These are phyloP conservation scores for Pedetes capensis DNA, from an alignment of 2,113 vertebrate genomes.

Conservation along the genomic window DNA sequence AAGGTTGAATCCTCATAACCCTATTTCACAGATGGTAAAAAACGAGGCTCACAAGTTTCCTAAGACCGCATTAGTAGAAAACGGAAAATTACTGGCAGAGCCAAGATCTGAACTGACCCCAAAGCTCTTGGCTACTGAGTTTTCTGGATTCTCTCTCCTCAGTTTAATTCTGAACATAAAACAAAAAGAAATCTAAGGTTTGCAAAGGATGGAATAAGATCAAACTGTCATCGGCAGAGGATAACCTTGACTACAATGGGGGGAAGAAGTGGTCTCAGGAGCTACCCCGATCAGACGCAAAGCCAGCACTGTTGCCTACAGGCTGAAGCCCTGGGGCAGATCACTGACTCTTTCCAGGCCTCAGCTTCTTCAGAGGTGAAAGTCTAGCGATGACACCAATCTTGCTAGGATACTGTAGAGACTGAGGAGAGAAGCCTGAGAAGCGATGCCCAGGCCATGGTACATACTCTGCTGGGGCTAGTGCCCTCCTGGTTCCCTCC, in stretches of 20 bases:
- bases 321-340: background rate
- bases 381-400: background rate
- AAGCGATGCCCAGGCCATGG: no score
- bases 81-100: background rate
- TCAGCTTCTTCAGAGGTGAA: background rate
- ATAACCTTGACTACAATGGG: accelerated
- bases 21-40: background rate
- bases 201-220: background rate
- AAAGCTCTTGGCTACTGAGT: background rate
- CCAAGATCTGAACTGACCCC: background rate
- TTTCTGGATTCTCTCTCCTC: background rate
- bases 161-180: background rate
- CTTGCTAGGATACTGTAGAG: background rate
- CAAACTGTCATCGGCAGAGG: background rate
- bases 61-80: background rate
- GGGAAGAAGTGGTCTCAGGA: accelerated
- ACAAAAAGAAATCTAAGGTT: background rate
- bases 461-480: accelerated
- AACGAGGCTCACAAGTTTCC: background rate
- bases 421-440: background rate
- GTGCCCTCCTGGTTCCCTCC: background rate
- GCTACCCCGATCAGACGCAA: background rate
- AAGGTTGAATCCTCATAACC: background rate
- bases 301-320: accelerated
- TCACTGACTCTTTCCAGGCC: background rate